Conservation (phyloP, 2,797 vertebrate genomes). For the Chromis chromis region DNA sequence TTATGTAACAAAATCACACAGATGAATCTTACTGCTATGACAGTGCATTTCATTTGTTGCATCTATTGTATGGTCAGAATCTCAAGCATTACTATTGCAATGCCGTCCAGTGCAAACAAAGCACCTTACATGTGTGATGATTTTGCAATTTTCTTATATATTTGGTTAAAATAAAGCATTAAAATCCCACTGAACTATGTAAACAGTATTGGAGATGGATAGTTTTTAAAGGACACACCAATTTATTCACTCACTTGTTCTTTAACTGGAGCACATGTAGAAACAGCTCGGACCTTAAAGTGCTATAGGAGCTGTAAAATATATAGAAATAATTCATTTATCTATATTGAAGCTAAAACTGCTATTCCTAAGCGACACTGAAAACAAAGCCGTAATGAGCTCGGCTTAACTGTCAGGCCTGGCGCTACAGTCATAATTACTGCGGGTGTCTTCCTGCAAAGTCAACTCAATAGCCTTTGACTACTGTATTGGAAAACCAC, state of each 20-base stretch:
- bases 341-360: neutral
- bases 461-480: slow-evolving; percentile 55
- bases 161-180: neutral
- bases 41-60: neutral
- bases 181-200: neutral
- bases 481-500: slow-evolving; percentile 42
- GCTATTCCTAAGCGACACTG: neutral
- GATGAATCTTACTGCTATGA: neutral
- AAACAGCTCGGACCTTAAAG: neutral
- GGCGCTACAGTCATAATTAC: slow-evolving; percentile 29
- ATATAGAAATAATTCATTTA: no score
- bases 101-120: neutral
- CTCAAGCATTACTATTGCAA: neutral
- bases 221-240: neutral
- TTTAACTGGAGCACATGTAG: neutral
- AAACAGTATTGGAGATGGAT: no score
- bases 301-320: no score
- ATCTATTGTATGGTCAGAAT: neutral
- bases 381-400: slow-evolving; percentile 33
- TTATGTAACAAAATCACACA: no score
- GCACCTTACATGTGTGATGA: neutral
- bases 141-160: neutral
- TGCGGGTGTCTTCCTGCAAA: slow-evolving; percentile 41
- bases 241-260: neutral
- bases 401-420: neutral